Conservation (phyloP, 2,797 vertebrate species). For the Picus viridis region DNA sequence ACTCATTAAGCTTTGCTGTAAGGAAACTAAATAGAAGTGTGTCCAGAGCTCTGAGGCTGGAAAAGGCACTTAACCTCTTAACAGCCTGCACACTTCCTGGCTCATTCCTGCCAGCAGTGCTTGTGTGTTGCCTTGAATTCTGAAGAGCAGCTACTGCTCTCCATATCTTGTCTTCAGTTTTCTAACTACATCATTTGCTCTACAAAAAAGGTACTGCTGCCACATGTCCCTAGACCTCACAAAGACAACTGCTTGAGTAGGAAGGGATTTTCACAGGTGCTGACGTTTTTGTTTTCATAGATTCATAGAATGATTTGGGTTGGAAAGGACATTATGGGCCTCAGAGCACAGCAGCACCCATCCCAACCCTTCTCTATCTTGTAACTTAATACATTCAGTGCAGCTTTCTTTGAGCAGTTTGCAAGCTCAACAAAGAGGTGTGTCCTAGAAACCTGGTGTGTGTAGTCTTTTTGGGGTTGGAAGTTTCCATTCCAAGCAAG, state of each 20-base stretch:
- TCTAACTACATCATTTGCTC: neutral
- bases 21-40: neutral
- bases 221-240: neutral
- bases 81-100: neutral
- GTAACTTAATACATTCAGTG: neutral
- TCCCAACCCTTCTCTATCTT: neutral
- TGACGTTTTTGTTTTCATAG: neutral
- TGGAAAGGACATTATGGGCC: neutral
- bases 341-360: neutral
- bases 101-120: neutral
- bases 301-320: no score
- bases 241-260: neutral
- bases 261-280: neutral
- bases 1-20: neutral
- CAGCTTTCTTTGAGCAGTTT: neutral
- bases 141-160: constrained; percentile 1
- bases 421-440: neutral
- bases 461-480: neutral
- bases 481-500: neutral
- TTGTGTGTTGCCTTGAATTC: neutral
- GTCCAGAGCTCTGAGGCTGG: neutral
- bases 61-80: neutral
- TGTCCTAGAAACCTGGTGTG: neutral
- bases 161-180: neutral
- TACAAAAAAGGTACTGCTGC: neutral